Percentiles rank a stretch among this genome's conserved stretches.
phyloP scores from a whole-genome alignment of 2,888 invertebrate genomes.

The Lomographa bimaculata region DNA sequence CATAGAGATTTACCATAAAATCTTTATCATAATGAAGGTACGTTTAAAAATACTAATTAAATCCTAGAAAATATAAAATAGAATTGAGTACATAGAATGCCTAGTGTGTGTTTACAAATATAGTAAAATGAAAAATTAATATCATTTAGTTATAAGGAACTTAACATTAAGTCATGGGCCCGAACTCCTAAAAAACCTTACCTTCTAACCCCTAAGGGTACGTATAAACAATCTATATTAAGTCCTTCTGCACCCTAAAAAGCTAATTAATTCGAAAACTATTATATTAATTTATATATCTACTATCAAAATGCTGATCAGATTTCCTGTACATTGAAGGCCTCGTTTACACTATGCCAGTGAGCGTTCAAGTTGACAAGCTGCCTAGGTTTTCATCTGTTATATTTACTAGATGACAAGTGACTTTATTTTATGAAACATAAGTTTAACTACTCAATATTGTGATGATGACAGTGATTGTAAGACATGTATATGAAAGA shows the following conservation, averaged over 20 bases:
- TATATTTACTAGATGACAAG: too few species aligned
- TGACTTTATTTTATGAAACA: too few species aligned
- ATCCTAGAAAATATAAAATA: conserved; percentile 54
- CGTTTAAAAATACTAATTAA: conserved; percentile 60
- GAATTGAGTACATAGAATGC: conserved; percentile 59
- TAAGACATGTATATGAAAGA: too few species aligned
- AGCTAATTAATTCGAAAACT: conserved; percentile 76
- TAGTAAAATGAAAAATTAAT: conserved; percentile 35
- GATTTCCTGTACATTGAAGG: conserved; percentile 29
- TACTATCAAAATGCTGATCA: conserved; percentile 40
- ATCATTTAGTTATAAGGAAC: conserved; percentile 58
- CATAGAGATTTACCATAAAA: conserved; percentile 78
- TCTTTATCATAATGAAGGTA: conserved; percentile 69
- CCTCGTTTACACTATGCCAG: conserved; percentile 14
- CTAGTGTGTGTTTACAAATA: conserved; percentile 29
- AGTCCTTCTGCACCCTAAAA: conserved; percentile 65
- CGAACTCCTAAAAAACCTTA: conserved; percentile 76
- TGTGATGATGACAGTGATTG: too few species aligned
- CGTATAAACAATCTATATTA: conserved; percentile 69
- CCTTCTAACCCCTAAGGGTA: conserved; percentile 58
- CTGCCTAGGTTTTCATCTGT: too few species aligned
- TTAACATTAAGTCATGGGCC: conserved; percentile 81
- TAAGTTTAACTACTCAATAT: too few species aligned
- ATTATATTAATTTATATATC: conserved; percentile 52
- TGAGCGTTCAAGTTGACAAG: neutral